A percentile compares a stretch with the other conserved stretches of the same genome.
phyloP scores from a whole-genome alignment of 1,140 invertebrate genomes.

The Eueides isabella region DNA sequence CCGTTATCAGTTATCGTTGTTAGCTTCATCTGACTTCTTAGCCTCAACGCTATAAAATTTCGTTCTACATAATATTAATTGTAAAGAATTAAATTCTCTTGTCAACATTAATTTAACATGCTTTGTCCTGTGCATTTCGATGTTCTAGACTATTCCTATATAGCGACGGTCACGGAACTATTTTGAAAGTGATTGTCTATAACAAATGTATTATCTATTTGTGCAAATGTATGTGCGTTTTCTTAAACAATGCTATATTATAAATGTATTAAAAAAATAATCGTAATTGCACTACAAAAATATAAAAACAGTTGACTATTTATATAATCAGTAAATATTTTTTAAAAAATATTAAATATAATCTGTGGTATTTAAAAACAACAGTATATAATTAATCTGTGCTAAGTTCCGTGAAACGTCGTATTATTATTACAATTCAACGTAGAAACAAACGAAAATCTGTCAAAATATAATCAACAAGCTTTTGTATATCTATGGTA shows the following conservation, averaged over 20 bases:
- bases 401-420: background rate
- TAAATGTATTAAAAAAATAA: background rate
- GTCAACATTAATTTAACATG: constrained; percentile 10
- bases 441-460: constrained; percentile 20
- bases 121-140: background rate
- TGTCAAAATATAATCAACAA: constrained; percentile 27
- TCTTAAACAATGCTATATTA: background rate
- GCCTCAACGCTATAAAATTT: background rate
- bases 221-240: background rate
- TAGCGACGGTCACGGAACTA: background rate
- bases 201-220: background rate
- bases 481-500: constrained; percentile 14
- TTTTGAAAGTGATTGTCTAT: background rate
- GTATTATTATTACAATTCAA: constrained; percentile 27
- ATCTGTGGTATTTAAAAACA: background rate
- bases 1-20: constrained; percentile 19
- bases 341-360: background rate
- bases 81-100: background rate
- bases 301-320: no score
- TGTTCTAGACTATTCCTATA: background rate
- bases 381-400: background rate
- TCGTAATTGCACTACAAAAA: no score
- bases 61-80: background rate
- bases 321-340: no score
- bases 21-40: constrained; percentile 1